Conservation (phyloP, 2,888 invertebrate genomes). For the Beris morrisii region DNA sequence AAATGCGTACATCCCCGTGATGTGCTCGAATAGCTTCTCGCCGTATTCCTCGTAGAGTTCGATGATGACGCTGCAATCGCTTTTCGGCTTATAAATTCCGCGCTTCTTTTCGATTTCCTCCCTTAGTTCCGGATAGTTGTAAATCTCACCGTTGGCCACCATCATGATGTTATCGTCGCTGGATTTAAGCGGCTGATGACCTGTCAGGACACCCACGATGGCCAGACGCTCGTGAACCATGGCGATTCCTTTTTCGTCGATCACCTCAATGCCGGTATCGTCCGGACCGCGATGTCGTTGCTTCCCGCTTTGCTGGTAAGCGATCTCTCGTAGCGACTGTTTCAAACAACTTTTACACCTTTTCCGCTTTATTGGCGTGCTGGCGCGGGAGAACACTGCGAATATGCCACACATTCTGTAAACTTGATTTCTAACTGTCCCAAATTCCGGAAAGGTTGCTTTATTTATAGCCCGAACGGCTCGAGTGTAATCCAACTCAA, state of each 20-base stretch:
- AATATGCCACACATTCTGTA: slow-evolving; percentile 54
- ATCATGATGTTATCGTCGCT: slow-evolving; percentile 48
- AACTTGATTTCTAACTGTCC: slow-evolving; percentile 13
- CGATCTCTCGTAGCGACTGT: slow-evolving; percentile 50
- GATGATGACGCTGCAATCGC: slow-evolving; percentile 55
- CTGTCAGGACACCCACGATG: slow-evolving; percentile 50
- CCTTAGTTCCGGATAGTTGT: slow-evolving; percentile 52
- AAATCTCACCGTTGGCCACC: slow-evolving; percentile 55
- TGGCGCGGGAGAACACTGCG: slow-evolving; percentile 52
- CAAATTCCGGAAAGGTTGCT: background rate
- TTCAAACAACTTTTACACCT: slow-evolving; percentile 42
- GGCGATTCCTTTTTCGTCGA: slow-evolving; percentile 49
- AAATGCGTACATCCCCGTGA: slow-evolving; percentile 55
- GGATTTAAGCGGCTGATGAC: slow-evolving; percentile 52
- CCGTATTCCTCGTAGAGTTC: slow-evolving; percentile 52
- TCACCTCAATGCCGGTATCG: slow-evolving; percentile 49
- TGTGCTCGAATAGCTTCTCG: slow-evolving; percentile 47
- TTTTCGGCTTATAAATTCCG: slow-evolving; percentile 49
- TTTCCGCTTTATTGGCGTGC: slow-evolving; percentile 45
- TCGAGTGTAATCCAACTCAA: too few species aligned
- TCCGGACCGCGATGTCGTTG: slow-evolving; percentile 55
- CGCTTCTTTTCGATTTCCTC: slow-evolving; percentile 49
- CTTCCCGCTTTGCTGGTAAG: slow-evolving; percentile 50
- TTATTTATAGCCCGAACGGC: too few species aligned
- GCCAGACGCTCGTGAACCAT: slow-evolving; percentile 53